phyloP scores from a whole-genome alignment of 2,797 vertebrate genomes.

The Sebastes minor region DNA sequence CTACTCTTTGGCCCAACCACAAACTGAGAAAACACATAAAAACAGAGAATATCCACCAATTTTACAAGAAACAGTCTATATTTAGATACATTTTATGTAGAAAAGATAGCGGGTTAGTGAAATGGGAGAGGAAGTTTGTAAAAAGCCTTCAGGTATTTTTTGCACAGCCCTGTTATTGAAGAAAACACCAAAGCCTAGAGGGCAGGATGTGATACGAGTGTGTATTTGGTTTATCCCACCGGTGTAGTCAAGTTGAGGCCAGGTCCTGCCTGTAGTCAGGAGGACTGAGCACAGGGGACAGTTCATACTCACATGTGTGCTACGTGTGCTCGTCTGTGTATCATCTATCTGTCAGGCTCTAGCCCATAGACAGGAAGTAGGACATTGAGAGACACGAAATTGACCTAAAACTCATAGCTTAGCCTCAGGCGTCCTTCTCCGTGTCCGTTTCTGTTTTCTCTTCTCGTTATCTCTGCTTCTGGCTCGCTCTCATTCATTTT shows the following conservation, averaged over 20 bases:
- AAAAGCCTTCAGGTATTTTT: constrained; percentile 30
- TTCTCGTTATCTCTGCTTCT: not conserved
- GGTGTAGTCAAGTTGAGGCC: constrained; percentile 13
- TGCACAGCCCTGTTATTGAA: constrained; percentile 12
- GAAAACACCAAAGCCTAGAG: constrained; percentile 11
- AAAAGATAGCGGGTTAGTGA: not conserved
- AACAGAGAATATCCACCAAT: not conserved
- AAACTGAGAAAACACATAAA: not conserved
- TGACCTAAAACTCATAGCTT: constrained; percentile 21
- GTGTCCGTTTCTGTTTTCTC: not conserved
- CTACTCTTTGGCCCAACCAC: not conserved
- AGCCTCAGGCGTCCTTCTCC: not conserved
- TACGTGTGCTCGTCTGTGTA: not conserved
- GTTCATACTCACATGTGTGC: not conserved
- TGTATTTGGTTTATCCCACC: not conserved
- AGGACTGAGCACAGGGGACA: constrained; percentile 1
- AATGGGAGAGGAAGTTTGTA: constrained; percentile 2
- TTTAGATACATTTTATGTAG: not conserved
- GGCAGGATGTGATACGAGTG: not conserved
- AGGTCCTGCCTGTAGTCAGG: constrained; percentile 15
- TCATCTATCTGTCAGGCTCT: not conserved
- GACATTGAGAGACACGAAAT: constrained; percentile 28
- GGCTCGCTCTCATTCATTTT: not conserved
- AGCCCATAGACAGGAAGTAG: constrained; percentile 26
- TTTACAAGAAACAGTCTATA: too few relatives aligned